Percentiles rank a stretch among this genome's conserved stretches.
phyloP scores from a whole-genome alignment of 1,140 invertebrate genomes.

The Rhizoglyphus robini region DNA sequence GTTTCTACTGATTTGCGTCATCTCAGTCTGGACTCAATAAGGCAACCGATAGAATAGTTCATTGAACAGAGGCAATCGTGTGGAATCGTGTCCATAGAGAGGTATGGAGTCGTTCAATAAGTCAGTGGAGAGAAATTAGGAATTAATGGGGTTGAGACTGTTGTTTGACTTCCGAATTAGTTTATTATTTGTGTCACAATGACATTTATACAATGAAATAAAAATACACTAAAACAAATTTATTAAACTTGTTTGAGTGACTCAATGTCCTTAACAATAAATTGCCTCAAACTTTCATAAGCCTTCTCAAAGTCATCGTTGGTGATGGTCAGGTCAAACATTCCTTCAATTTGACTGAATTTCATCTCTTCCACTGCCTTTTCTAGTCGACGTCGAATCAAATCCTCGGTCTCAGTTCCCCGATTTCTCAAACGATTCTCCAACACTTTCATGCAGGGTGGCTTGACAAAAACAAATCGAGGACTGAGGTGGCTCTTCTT shows the following conservation, averaged over 20 bases:
- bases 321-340: conserved; percentile 73
- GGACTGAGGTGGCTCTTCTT: conserved; percentile 69
- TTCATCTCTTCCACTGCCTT: conserved; percentile 61
- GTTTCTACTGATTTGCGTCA: too few species aligned
- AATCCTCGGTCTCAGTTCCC: conserved; percentile 79
- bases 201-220: too few species aligned
- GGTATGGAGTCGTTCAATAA: too few species aligned
- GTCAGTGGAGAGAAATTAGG: too few species aligned
- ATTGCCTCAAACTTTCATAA: conserved; percentile 60
- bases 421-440: conserved; percentile 59
- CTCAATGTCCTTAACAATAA: conserved; percentile 39
- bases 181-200: too few species aligned
- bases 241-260: conserved; percentile 13
- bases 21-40: too few species aligned
- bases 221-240: too few species aligned
- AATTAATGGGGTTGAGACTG: too few species aligned
- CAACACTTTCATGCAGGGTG: conserved; percentile 60
- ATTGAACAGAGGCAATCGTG: too few species aligned
- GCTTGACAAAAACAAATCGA: conserved; percentile 78
- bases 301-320: conserved; percentile 82
- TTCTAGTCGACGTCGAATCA: conserved; percentile 54
- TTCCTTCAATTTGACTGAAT: conserved; percentile 54
- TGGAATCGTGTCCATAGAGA: too few species aligned
- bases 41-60: too few species aligned
- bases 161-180: too few species aligned